Conservation (phyloP, 2,888 invertebrate genomes). For the Caenorhabditis sp. region DNA sequence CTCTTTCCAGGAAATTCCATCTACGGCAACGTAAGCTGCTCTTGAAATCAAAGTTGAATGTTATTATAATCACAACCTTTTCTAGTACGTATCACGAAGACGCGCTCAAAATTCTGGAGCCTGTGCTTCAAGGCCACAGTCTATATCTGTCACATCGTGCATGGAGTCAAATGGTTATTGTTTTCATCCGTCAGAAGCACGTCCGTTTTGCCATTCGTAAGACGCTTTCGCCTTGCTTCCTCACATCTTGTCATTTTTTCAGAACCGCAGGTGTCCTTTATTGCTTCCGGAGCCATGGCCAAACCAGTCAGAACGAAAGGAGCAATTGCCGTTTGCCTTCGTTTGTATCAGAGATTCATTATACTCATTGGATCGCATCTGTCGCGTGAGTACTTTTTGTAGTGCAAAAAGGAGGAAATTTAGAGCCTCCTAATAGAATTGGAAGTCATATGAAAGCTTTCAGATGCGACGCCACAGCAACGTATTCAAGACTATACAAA, state of each 20-base stretch:
- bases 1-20: conserved; percentile 79
- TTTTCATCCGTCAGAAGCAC: conserved; percentile 76
- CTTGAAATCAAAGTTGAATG: not conserved
- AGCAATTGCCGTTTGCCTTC: conserved; percentile 93
- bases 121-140: conserved; percentile 69
- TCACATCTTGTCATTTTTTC: conserved; percentile 10
- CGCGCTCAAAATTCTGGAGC: conserved; percentile 70
- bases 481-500: conserved; percentile 79
- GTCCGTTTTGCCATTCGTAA: conserved; percentile 78
- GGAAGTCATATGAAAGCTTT: conserved; percentile 6
- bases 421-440: too few relatives aligned
- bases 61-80: not conserved
- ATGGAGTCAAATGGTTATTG: conserved; percentile 81
- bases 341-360: conserved; percentile 95
- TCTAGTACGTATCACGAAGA: conserved; percentile 78
- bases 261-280: conserved; percentile 75
- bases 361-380: conserved; percentile 96
- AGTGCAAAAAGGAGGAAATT: not conserved
- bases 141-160: conserved; percentile 77
- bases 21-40: conserved; percentile 74
- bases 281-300: conserved; percentile 73
- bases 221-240: conserved; percentile 4
- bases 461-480: conserved; percentile 76
- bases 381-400: conserved; percentile 86
- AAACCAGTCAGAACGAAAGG: conserved; percentile 89